Conservation (phyloP, 2,888 invertebrate species). For the Agrotis puta region DNA sequence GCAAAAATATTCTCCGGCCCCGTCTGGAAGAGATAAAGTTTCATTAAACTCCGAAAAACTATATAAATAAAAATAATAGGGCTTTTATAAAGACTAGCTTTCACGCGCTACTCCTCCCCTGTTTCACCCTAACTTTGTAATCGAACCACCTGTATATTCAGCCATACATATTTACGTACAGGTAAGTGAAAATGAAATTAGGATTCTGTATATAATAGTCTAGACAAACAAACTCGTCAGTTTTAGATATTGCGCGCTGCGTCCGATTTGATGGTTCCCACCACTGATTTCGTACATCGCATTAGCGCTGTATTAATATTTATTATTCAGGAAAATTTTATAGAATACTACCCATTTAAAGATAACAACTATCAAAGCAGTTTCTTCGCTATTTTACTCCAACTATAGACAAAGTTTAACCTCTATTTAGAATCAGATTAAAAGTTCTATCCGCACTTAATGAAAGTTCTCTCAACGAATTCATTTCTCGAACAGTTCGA, state of each 20-base stretch:
- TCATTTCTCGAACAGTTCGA: conserved; percentile 2
- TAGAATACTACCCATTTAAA: not conserved
- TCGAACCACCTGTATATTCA: too few species aligned
- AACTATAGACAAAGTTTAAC: not conserved
- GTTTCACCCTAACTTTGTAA: too few species aligned
- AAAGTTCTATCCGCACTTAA: conserved; percentile 4
- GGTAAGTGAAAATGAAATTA: too few species aligned
- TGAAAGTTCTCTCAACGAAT: not conserved
- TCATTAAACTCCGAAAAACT: not conserved
- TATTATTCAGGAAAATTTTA: not conserved
- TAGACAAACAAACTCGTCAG: too few species aligned
- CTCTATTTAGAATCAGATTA: conserved; percentile 7
- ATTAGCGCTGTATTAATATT: not conserved
- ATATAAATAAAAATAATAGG: not conserved
- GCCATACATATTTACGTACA: too few species aligned
- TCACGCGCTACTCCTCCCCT: too few species aligned
- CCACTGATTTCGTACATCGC: too few species aligned
- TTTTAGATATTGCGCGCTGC: too few species aligned
- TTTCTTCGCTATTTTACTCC: not conserved
- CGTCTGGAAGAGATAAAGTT: conserved; percentile 71
- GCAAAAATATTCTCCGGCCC: conserved; percentile 86
- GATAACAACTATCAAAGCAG: not conserved
- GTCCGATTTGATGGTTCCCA: too few species aligned
- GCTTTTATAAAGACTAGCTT: too few species aligned
- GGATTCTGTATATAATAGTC: too few species aligned